A percentile compares a stretch with the other conserved stretches of the same genome.
These are phyloP conservation scores for Rattus norvegicus DNA, from an alignment of 2,113 vertebrate genomes.

Conservation along the genomic window GRCr8 NC_086029.1:22852501-22853000, in stretches of 20 bases:
- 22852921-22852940: neutral
- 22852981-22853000: neutral
- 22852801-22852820: neutral
- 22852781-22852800: neutral
- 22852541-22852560: neutral
- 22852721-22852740: neutral
- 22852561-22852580: neutral
- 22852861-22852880: too few relatives aligned
- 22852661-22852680: neutral
- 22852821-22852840: too few relatives aligned
- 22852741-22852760: neutral
- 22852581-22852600: neutral
- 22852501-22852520: neutral
- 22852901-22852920: neutral
- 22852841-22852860: too few relatives aligned
- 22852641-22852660: neutral
- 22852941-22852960: neutral
- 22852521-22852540: neutral
- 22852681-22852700: accelerated
- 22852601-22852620: neutral
- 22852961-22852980: neutral
- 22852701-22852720: neutral
- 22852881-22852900: neutral
- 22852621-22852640: too few relatives aligned
- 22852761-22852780: neutral